Evolutionary conservation across 1,140 invertebrate species (phyloP).

Genomic region (Pseudomyrmex flavicornis): DNA sequence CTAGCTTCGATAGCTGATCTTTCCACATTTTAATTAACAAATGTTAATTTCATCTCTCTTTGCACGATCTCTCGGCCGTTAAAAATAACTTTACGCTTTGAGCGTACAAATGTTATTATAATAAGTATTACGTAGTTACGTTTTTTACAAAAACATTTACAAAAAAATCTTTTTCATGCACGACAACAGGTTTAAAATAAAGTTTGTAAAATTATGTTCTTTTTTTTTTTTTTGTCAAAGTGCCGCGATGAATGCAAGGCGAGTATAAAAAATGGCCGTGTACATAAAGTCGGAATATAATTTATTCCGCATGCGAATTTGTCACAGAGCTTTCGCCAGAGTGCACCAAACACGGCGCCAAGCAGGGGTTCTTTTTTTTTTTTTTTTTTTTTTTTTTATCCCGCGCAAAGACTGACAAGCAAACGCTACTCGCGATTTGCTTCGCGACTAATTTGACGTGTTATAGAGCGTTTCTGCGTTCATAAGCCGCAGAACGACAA

Average conservation of each 20-base stretch:
- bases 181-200: too few species aligned
- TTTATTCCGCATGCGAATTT: conserved; percentile 65
- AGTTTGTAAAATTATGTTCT: conserved; percentile 6
- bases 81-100: too few species aligned
- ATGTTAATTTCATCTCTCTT: not conserved
- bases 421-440: conserved; percentile 26
- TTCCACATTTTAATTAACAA: not conserved
- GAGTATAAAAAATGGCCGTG: conserved; percentile 34
- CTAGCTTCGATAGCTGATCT: not conserved
- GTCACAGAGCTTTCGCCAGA: conserved; percentile 54
- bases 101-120: too few species aligned
- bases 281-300: conserved; percentile 59
- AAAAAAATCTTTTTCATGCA: too few species aligned
- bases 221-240: conserved; percentile 19
- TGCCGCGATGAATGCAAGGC: conserved; percentile 13
- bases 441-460: conserved; percentile 61
- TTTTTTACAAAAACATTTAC: too few species aligned
- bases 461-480: conserved; percentile 40
- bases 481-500: not conserved
- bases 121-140: too few species aligned
- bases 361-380: not conserved
- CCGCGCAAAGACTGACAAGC: conserved; percentile 65
- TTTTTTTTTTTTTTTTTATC: conserved; percentile 53
- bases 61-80: too few species aligned
- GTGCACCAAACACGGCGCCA: conserved; percentile 39